Evolutionary conservation across 2,113 vertebrate genomes (phyloP).

Genomic region (Arizona elegans): DNA sequence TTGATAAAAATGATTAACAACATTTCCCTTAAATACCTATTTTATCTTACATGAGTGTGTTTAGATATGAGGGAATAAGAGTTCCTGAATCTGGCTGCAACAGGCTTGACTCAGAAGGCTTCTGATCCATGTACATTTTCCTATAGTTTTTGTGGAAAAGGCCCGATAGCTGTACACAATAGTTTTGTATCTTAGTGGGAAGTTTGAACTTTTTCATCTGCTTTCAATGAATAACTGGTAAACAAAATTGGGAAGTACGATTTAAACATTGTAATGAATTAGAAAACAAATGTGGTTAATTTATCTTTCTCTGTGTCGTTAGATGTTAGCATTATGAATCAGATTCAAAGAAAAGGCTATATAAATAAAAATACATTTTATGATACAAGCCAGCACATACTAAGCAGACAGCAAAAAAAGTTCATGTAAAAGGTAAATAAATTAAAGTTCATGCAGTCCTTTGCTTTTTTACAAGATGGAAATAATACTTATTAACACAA

Average conservation of each 20-base stretch:
- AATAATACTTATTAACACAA: neutral
- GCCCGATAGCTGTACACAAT: neutral
- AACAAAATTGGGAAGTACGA: constrained; percentile 15
- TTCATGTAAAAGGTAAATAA: neutral
- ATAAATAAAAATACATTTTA: constrained; percentile 12
- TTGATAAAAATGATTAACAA: neutral
- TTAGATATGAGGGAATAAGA: neutral
- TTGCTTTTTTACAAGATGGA: neutral
- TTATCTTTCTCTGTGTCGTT: constrained; percentile 3
- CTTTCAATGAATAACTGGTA: neutral
- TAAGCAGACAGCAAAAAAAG: neutral
- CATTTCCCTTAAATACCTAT: neutral
- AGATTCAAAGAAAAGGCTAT: constrained; percentile 31
- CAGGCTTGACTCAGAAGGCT: too few species aligned
- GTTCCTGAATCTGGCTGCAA: too few species aligned
- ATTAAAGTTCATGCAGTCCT: neutral
- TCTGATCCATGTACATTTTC: too few species aligned
- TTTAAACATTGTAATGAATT: constrained; percentile 45
- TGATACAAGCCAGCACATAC: neutral
- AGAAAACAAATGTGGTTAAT: constrained; percentile 16
- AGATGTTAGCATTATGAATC: neutral
- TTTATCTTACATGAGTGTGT: neutral
- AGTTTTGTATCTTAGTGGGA: neutral
- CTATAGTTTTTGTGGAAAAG: neutral
- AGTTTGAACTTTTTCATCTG: neutral